Evolutionary conservation across 2,888 invertebrate species (phyloP).

Genomic region (Cetonia aurata): DNA sequence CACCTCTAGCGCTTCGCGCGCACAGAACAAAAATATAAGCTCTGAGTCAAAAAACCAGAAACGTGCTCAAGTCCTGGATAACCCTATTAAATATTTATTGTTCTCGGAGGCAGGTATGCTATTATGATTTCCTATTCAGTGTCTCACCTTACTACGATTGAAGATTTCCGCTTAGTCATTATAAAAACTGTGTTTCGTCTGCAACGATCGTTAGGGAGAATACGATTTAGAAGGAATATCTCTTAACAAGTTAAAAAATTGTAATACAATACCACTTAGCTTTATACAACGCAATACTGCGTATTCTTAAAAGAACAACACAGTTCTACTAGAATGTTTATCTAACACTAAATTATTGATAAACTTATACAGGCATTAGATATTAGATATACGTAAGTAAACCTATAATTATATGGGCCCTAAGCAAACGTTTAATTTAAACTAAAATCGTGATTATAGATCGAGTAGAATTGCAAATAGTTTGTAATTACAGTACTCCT

Average conservation of each 20-base stretch:
- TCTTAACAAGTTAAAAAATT: conserved; percentile 28
- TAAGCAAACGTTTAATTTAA: conserved; percentile 43
- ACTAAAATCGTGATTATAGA: conserved; percentile 39
- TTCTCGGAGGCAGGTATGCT: conserved; percentile 46
- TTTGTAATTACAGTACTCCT: conserved; percentile 32
- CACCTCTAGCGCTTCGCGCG: conserved; percentile 32
- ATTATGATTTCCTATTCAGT: conserved; percentile 47
- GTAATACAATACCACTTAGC: conserved; percentile 15
- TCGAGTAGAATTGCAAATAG: conserved; percentile 26
- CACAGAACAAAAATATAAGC: conserved; percentile 41
- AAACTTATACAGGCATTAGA: too few species aligned
- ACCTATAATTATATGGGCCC: too few species aligned
- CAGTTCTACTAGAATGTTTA: too few species aligned
- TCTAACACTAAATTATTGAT: too few species aligned
- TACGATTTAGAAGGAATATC: conserved; percentile 21
- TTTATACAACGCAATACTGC: not conserved
- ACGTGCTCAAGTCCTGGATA: conserved; percentile 48
- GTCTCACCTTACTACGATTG: conserved; percentile 43
- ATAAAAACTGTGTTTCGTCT: conserved; percentile 35
- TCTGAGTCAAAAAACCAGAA: conserved; percentile 40
- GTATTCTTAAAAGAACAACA: conserved; percentile 38
- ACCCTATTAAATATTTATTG: conserved; percentile 50
- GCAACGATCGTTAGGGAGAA: not conserved
- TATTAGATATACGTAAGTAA: too few species aligned
- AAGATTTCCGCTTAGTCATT: conserved; percentile 49